Conservation (phyloP, 2,888 invertebrate species). For the Thecocarcelia acutangulata region DNA sequence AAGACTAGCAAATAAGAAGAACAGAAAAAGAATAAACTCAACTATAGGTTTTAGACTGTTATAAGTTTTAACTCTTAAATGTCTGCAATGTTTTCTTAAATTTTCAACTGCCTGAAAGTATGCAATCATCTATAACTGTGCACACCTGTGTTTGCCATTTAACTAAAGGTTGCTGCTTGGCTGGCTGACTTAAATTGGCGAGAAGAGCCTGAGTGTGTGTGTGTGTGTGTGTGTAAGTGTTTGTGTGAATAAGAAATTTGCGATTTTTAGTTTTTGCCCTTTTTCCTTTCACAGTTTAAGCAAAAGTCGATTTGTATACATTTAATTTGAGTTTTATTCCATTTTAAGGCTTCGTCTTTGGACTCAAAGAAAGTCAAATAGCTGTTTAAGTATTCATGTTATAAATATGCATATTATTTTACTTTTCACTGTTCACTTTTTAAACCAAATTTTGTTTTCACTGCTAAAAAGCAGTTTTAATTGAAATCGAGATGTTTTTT, state of each 20-base stretch:
- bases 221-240: neutral
- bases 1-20: conserved; percentile 57
- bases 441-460: conserved; percentile 18
- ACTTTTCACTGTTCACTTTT: neutral
- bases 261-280: neutral
- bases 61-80: conserved; percentile 52
- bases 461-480: conserved; percentile 32
- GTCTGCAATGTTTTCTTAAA: conserved; percentile 66
- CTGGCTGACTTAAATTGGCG: conserved; percentile 43
- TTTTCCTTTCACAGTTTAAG: conserved; percentile 9
- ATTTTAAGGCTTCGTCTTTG: conserved; percentile 23
- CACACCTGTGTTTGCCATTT: conserved; percentile 67
- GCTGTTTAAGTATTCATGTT: conserved; percentile 44
- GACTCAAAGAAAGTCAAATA: conserved; percentile 21
- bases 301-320: conserved; percentile 53
- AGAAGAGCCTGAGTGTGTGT: neutral
- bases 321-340: conserved; percentile 63
- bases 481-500: conserved; percentile 29
- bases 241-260: conserved; percentile 38
- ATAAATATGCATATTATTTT: conserved; percentile 64
- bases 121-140: conserved; percentile 67
- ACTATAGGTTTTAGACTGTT: conserved; percentile 58
- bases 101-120: conserved; percentile 68
- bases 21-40: conserved; percentile 41
- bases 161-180: conserved; percentile 26